Evolutionary conservation across 2,113 vertebrate genomes (phyloP).

Genomic region (Bubalus kerabau): DNA sequence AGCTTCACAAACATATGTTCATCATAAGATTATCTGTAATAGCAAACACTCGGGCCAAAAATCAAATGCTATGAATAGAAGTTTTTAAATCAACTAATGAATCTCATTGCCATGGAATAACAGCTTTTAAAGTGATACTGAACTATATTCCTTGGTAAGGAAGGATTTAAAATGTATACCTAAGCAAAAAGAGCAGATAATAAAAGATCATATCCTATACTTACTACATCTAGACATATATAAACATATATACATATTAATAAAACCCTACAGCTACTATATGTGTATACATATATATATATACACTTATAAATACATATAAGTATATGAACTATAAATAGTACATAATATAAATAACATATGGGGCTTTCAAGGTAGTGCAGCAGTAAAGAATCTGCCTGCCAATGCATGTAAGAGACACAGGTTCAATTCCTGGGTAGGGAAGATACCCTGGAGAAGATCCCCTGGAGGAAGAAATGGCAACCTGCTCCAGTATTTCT

Average conservation of each 20-base stretch:
- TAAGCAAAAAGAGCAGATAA: neutral
- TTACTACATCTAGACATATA: neutral
- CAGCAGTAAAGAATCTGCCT: neutral
- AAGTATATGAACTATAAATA: neutral
- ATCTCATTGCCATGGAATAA: neutral
- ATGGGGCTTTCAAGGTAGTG: neutral
- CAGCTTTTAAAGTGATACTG: neutral
- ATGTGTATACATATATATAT: neutral
- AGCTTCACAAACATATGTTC: neutral
- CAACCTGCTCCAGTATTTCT: neutral
- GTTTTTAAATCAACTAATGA: conserved; percentile 5
- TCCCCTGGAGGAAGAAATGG: neutral
- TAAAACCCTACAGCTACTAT: neutral
- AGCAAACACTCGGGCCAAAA: neutral
- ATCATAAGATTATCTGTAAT: neutral
- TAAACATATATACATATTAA: neutral
- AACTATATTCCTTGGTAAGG: neutral
- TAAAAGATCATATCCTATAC: neutral
- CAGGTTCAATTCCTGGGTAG: neutral
- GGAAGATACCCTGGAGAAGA: neutral
- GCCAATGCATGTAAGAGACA: neutral
- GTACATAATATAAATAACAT: neutral
- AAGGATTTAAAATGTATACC: neutral
- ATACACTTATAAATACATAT: neutral
- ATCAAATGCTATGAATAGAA: neutral